Percentiles rank a stretch among this genome's conserved stretches.
Evolutionary conservation across 2,888 invertebrate genomes (phyloP).

Genomic region (Drosophila histrio): DNA sequence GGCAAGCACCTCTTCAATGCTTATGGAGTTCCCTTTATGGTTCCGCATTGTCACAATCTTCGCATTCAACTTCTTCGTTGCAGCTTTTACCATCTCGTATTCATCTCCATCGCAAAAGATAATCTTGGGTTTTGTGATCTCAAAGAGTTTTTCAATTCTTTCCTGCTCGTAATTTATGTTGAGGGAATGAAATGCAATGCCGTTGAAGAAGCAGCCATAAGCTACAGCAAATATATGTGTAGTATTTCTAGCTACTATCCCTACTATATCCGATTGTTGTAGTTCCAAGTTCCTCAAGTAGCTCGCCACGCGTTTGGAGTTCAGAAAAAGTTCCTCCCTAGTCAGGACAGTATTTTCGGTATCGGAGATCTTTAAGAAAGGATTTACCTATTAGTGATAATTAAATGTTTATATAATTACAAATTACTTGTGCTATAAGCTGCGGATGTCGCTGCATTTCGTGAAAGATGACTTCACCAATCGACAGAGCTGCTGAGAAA

Average conservation of each 20-base stretch:
- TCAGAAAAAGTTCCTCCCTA: slow-evolving; percentile 26
- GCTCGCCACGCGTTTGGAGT: slow-evolving; percentile 50
- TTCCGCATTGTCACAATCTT: slow-evolving; percentile 25
- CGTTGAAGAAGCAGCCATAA: slow-evolving; percentile 53
- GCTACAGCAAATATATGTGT: slow-evolving; percentile 52
- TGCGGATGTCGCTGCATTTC: slow-evolving; percentile 30
- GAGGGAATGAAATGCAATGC: slow-evolving; percentile 45
- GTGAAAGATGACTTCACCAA: slow-evolving; percentile 37
- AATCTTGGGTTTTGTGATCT: slow-evolving; percentile 45
- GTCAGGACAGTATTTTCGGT: slow-evolving; percentile 35
- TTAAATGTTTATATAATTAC: too few relatives aligned
- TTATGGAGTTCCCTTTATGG: background rate
- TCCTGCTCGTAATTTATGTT: slow-evolving; percentile 27
- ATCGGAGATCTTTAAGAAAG: slow-evolving; percentile 34
- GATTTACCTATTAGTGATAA: background rate
- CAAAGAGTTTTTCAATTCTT: slow-evolving; percentile 29
- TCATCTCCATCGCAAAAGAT: slow-evolving; percentile 39
- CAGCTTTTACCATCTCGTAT: slow-evolving; percentile 14
- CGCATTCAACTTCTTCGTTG: slow-evolving; percentile 3
- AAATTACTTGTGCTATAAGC: slow-evolving; percentile 19
- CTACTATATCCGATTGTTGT: slow-evolving; percentile 54
- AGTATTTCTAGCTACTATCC: slow-evolving; percentile 55
- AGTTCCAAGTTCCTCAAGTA: slow-evolving; percentile 40
- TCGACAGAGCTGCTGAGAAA: slow-evolving; percentile 39
- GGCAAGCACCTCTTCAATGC: slow-evolving; percentile 10